Evolutionary conservation across 1,140 invertebrate species (phyloP), one percentile per base, ranked within the genome.

Genomic region (Lethrus apterus): DNA sequence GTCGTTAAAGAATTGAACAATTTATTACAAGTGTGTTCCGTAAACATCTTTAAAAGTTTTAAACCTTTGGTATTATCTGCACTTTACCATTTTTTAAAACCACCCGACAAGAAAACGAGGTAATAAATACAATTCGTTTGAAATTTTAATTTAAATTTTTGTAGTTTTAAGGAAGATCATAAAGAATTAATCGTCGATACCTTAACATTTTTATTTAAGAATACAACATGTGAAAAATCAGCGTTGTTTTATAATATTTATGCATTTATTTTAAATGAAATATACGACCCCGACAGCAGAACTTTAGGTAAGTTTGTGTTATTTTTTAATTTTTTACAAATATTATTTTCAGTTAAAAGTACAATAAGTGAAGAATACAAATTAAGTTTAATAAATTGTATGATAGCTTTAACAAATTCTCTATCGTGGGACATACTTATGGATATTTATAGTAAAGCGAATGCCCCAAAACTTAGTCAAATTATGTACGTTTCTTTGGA

Each of bases 321-420:
- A 26, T 41, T 30, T 50, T 48, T 43, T 53, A 58, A 62, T 20
- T 48, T 66, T 23, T 34, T 24, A n/a, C 15, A 29, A 18, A 14
- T 31, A 40, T 30, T 56, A 66, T 60, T 56, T 62, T 20, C 33
- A 73, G 70, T 70, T 11, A 60, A 67, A 31, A 8, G 40, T 36
- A 54, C 61, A 4, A 67, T 75, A 17, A n/a, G n/a, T n/a, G 80
- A 83, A 62, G 79, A 83, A 58, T 61, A 80, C 9, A 80, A 80
- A 55, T 56, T 74, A 45, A 66, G 60, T 50, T 67, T 78, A 21
- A 60, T 80, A 36, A 62, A 68, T 49, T 75, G 75, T 51, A 63
- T 78, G 2, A 74, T 65, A 10, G 52, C 63, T 3, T 54, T 81
- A 19, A 64, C 77, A 45, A 46, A 71, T 18, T 63, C 62, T 48